Conservation (phyloP, 2,797 vertebrate species). For the Poliocrania exsul region DNA sequence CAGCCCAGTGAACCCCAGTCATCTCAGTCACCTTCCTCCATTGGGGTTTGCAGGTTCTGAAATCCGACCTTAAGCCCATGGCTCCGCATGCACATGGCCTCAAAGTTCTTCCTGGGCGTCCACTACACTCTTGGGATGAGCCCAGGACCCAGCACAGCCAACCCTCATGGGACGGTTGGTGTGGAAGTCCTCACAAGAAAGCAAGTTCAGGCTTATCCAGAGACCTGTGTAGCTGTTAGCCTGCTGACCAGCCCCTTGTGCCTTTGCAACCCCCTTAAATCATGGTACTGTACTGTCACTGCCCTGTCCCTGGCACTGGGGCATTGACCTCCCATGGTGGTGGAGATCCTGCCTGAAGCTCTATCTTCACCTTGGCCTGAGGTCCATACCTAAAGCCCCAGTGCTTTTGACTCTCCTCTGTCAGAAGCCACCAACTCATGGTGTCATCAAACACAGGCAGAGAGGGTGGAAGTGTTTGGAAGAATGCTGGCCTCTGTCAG, state of each 20-base stretch:
- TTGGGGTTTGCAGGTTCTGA: background rate
- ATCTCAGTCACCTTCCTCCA: background rate
- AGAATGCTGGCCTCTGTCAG: background rate
- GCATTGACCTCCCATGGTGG: rapidly evolving
- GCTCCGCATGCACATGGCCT: rapidly evolving
- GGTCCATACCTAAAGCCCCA: background rate
- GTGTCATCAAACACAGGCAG: background rate
- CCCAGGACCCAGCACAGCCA: background rate
- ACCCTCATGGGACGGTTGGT: background rate
- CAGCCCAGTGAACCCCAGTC: background rate
- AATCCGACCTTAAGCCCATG: background rate
- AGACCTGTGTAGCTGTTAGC: background rate
- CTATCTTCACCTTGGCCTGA: background rate
- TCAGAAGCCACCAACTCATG: background rate
- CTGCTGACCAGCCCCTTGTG: background rate
- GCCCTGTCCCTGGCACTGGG: background rate
- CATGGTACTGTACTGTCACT: background rate
- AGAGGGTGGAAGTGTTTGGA: background rate
- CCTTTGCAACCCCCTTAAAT: background rate
- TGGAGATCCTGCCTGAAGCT: background rate
- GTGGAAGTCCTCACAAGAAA: rapidly evolving
- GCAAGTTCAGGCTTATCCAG: background rate
- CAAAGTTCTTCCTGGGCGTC: background rate
- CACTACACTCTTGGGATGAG: background rate
- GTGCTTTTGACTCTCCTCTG: rapidly evolving